A percentile compares a stretch with the other conserved stretches of the same genome.
phyloP scores from a whole-genome alignment of 2,113 vertebrate genomes.

The Crypturellus undulatus region DNA sequence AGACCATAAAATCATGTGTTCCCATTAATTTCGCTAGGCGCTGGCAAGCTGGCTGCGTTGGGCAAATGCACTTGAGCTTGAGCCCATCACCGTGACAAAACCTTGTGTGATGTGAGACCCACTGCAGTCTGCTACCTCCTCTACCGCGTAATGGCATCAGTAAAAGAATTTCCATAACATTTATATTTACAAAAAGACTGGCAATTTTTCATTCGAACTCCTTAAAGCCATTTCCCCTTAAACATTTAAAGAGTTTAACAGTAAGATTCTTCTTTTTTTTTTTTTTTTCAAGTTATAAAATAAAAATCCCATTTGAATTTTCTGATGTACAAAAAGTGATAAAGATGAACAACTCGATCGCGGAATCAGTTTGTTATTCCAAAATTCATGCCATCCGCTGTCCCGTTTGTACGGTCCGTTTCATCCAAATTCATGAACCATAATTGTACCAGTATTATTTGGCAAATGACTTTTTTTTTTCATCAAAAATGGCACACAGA shows the following conservation, averaged over 20 bases:
- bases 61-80: slow-evolving; percentile 69
- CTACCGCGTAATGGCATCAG: slow-evolving; percentile 92
- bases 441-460: slow-evolving; percentile 85
- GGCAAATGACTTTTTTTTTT: slow-evolving; percentile 84
- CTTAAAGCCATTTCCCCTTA: slow-evolving; percentile 97
- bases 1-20: slow-evolving; percentile 32
- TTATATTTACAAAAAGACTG: slow-evolving; percentile 94
- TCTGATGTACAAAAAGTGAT: slow-evolving; percentile 99
- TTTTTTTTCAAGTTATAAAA: slow-evolving; percentile 92
- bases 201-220: slow-evolving; percentile 83
- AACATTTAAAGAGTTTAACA: slow-evolving; percentile 91
- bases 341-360: slow-evolving; percentile 92
- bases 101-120: slow-evolving; percentile 59
- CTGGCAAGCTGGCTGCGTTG: slow-evolving; percentile 65
- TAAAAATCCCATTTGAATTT: slow-evolving; percentile 95
- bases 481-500: slow-evolving; percentile 86
- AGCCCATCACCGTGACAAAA: slow-evolving; percentile 52
- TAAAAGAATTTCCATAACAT: slow-evolving; percentile 86
- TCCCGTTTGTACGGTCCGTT: slow-evolving; percentile 77
- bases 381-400: slow-evolving; percentile 79
- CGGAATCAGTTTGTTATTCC: slow-evolving; percentile 83
- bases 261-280: slow-evolving; percentile 79
- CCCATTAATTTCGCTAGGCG: slow-evolving; percentile 67
- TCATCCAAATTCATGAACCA: slow-evolving; percentile 78
- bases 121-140: slow-evolving; percentile 88